Base-by-base conservation (phyloP, 2,797 vertebrate genomes). In the Pangasius sanitwongsei region DNA sequence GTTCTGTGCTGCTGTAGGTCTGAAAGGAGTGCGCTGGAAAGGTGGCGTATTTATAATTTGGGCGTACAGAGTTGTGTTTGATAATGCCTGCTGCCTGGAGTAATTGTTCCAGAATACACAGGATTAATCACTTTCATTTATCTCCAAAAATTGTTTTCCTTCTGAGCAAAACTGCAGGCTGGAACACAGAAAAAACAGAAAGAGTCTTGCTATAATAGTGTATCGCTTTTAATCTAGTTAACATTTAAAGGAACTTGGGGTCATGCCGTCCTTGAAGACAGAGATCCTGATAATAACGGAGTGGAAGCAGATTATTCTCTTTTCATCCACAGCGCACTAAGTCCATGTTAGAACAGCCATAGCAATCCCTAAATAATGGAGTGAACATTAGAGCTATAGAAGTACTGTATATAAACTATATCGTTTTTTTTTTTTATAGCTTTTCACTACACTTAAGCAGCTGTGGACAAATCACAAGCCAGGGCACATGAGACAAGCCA, bases 71-170 rank as follows among this genome's bases (percentile, higher is more conserved):
- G 57, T 69, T 83, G 78, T 70, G 44, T 57, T 83, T 87, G 74
- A 77, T 89, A 87, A 67, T 57, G 85, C 63, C 31, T 83, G 16
- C 50, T 81, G 69, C 69, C 78, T 77, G 57, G n/a, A 70, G 88
- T 82, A 86, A 87, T 48, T 87, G 80, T 87, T 77, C 75, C 84
- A 41, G 31, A 65, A 83, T 81, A 59, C 63, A 87, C 53, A n/a
- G 28, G 7, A 89, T 87, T 81, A 87, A 86, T 63, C 48, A 44
- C 48, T 74, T 44, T 65, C 9, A 72, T 86, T 86, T 81, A 57
- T 86, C 37, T 86, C 5, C 20, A 83, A 82, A 89, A 37, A 48
- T 8, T 82, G 11, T 55, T 86, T 57, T 86, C 9, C 18, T 74
- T 86, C 48, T 75, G n/a, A 72, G n/a, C 61, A 72, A 70, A 80